A percentile compares a stretch with the other conserved stretches of the same genome.
Conservation (phyloP, 2,113 vertebrate species). For the Neolamprologus caudopunctatus region DNA sequence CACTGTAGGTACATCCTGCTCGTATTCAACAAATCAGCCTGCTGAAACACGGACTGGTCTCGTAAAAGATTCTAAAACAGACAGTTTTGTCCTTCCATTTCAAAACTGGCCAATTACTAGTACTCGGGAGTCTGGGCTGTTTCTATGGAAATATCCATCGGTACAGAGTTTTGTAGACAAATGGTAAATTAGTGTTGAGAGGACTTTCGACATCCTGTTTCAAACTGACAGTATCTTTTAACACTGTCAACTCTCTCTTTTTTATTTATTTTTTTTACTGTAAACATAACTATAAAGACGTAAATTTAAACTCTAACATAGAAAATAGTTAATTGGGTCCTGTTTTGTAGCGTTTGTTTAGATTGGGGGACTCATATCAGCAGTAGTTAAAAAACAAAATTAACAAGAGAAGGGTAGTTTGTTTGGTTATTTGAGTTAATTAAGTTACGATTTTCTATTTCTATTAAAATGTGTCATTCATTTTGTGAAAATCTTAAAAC, state of each 20-base stretch:
- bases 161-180: fast-evolving
- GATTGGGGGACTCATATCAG: neutral
- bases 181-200: neutral
- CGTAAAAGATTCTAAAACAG: neutral
- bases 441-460: fast-evolving
- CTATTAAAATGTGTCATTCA: neutral
- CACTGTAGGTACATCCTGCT: neutral
- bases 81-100: neutral
- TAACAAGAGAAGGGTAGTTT: neutral
- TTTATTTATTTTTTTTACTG: fast-evolving
- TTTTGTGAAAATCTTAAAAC: neutral
- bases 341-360: neutral
- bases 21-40: neutral
- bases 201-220: neutral
- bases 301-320: neutral
- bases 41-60: fast-evolving
- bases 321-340: neutral
- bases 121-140: neutral
- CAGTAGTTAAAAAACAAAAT: neutral
- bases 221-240: neutral
- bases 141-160: neutral
- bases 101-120: neutral
- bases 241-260: neutral
- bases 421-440: neutral
- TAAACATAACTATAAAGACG: neutral